Conservation (phyloP, 2,113 vertebrate species). For the Enhydra lutris region DNA sequence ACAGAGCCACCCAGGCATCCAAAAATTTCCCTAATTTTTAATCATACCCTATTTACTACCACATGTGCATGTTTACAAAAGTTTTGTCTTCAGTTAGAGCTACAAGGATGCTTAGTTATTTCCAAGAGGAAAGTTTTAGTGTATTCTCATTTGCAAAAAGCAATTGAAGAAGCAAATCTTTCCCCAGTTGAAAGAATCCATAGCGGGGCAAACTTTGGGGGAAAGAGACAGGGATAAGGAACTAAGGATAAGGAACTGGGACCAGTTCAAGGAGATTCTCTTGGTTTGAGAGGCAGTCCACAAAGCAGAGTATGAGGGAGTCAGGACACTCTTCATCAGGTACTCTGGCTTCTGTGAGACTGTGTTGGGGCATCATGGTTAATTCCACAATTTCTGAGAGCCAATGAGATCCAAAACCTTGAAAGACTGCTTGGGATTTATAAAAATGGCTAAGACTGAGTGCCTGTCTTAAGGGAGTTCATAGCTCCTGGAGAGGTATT, state of each 20-base stretch:
- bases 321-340: not conserved
- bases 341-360: not conserved
- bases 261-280: not conserved
- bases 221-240: not conserved
- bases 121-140: not conserved
- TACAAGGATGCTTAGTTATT: not conserved
- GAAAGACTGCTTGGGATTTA: no score
- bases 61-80: not conserved
- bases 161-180: not conserved
- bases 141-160: not conserved
- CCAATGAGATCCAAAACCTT: not conserved
- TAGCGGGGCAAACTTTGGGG: not conserved
- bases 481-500: not conserved
- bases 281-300: not conserved
- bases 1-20: not conserved
- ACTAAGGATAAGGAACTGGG: not conserved
- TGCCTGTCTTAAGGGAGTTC: not conserved
- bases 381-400: not conserved
- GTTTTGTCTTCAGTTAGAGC: not conserved
- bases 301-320: not conserved
- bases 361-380: accelerated
- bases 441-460: not conserved
- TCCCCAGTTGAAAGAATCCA: not conserved
- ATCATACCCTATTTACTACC: not conserved
- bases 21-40: not conserved